phyloP scores from a whole-genome alignment of 2,888 invertebrate genomes.

The Teleiodes luculella region DNA sequence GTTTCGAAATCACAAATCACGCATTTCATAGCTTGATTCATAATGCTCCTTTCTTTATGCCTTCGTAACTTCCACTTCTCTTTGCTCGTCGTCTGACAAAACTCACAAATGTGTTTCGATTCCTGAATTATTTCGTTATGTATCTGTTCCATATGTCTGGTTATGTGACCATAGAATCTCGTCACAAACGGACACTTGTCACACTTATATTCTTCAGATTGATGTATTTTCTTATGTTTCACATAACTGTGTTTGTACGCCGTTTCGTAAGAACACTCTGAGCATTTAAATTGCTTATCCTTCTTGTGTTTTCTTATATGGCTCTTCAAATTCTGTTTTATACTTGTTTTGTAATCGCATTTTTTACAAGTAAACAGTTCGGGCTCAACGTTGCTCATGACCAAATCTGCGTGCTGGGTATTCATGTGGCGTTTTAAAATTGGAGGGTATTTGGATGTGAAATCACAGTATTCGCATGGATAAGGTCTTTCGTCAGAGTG shows the following conservation, averaged over 20 bases:
- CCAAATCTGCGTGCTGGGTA: neutral
- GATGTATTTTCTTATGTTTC: conserved; percentile 40
- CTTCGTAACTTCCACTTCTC: conserved; percentile 53
- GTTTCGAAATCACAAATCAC: conserved; percentile 46
- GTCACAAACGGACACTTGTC: conserved; percentile 33
- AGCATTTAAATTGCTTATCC: conserved; percentile 40
- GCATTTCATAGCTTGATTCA: conserved; percentile 38
- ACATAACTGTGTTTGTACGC: conserved; percentile 38
- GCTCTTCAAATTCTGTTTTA: conserved; percentile 28
- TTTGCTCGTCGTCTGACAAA: conserved; percentile 53
- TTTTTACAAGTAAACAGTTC: conserved; percentile 34
- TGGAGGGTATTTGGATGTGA: conserved; percentile 46
- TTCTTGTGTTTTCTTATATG: conserved; percentile 28
- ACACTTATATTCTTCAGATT: conserved; percentile 28
- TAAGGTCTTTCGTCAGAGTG: conserved; percentile 41
- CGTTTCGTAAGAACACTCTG: conserved; percentile 34
- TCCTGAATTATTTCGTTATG: conserved; percentile 52
- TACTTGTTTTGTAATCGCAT: conserved; percentile 37
- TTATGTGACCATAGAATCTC: conserved; percentile 37
- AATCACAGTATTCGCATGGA: conserved; percentile 40
- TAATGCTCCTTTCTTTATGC: conserved; percentile 48
- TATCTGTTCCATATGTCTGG: conserved; percentile 52
- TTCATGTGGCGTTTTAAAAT: conserved; percentile 41
- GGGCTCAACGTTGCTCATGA: conserved; percentile 11
- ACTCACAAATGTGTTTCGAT: conserved; percentile 37